Evolutionary conservation across 2,113 vertebrate genomes (phyloP).

Genomic region (Paracanthobrama guichenoti): DNA sequence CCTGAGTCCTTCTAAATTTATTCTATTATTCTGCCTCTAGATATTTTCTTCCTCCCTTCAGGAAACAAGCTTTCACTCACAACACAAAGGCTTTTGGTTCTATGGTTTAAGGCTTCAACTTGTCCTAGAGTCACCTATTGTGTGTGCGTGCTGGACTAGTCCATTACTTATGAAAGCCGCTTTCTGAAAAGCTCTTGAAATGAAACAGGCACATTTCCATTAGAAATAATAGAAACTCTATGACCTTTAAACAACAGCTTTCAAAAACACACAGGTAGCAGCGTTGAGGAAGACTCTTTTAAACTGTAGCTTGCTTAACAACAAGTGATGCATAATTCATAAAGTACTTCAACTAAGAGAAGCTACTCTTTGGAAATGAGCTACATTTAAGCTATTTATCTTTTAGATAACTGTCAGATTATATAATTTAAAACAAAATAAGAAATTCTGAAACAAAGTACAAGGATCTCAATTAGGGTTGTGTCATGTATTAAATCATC

Average conservation of each 20-base stretch:
- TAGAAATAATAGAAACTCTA: constrained; percentile 3
- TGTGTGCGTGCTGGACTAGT: neutral
- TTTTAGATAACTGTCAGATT: neutral
- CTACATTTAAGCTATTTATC: neutral
- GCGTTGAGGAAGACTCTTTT: neutral
- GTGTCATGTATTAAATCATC: neutral
- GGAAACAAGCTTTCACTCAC: constrained; percentile 49
- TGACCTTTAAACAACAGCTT: neutral
- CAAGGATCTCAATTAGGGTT: neutral
- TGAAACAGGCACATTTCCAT: constrained; percentile 22
- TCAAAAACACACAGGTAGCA: neutral
- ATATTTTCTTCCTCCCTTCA: constrained; percentile 35
- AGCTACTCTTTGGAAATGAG: neutral
- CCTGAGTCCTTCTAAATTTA: constrained; percentile 19
- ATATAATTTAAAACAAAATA: neutral
- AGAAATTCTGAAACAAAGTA: neutral
- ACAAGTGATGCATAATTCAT: constrained; percentile 16
- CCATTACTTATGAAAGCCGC: constrained; percentile 10
- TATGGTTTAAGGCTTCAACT: constrained; percentile 20
- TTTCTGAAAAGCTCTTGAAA: constrained; percentile 27
- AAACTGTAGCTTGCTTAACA: neutral
- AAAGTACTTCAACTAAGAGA: neutral
- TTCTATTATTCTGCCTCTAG: constrained; percentile 37
- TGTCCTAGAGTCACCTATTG: constrained; percentile 19
- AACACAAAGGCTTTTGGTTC: constrained; percentile 31